phyloP scores from a whole-genome alignment of 2,888 invertebrate genomes.

The Auanema sp. region DNA sequence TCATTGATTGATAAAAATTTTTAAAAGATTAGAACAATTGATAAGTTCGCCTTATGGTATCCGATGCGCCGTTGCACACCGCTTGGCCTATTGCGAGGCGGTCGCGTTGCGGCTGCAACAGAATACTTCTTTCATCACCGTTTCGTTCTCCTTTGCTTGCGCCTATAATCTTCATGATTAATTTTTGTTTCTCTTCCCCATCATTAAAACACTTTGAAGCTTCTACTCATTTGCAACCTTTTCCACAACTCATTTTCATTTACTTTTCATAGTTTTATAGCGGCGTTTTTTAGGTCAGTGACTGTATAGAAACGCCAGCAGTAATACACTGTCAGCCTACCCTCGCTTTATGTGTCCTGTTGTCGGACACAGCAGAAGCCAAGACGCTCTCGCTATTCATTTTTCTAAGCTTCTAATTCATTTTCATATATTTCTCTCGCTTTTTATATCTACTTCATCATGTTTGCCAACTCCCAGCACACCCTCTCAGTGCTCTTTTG shows the following conservation, averaged over 20 bases:
- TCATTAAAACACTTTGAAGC: too few species aligned
- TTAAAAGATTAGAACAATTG: conserved; percentile 1
- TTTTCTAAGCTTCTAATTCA: neutral
- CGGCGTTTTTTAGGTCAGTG: too few species aligned
- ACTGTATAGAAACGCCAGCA: too few species aligned
- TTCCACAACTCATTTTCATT: too few species aligned
- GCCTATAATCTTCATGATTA: neutral
- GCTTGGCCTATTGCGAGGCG: conserved; percentile 8
- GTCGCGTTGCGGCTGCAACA: conserved; percentile 8
- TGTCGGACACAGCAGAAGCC: too few species aligned
- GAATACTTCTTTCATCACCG: conserved; percentile 4
- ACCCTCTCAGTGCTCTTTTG: too few species aligned
- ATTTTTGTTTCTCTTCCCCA: too few species aligned
- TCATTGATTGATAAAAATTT: neutral
- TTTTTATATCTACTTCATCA: conserved; percentile 4
- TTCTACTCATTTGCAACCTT: too few species aligned
- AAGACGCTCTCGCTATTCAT: too few species aligned
- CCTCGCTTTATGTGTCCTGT: too few species aligned
- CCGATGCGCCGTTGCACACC: conserved; percentile 4
- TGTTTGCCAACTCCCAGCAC: neutral
- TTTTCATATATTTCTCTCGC: neutral
- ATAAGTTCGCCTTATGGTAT: neutral
- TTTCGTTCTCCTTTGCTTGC: neutral
- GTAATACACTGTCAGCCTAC: too few species aligned
- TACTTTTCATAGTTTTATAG: too few species aligned